phyloP scores from a whole-genome alignment of 2,797 vertebrate genomes.

The Orestias chungarensis region DNA sequence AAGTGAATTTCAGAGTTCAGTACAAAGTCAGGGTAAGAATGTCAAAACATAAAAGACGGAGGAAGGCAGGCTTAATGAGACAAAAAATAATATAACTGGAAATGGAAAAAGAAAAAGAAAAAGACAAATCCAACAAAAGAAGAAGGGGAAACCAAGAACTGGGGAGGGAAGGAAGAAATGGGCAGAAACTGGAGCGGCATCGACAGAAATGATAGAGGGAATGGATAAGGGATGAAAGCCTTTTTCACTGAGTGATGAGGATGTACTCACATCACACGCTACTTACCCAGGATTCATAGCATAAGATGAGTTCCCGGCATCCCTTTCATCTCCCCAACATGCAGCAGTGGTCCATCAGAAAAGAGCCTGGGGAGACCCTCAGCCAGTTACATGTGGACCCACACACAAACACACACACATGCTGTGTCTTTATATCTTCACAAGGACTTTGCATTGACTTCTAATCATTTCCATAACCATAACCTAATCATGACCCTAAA shows the following conservation, averaged over 20 bases:
- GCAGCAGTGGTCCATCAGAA: slow-evolving; percentile 68
- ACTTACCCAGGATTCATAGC: slow-evolving; percentile 77
- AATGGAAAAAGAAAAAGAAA: not conserved
- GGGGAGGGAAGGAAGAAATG: slow-evolving; percentile 42
- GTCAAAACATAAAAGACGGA: slow-evolving; percentile 8
- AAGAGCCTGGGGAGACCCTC: slow-evolving; percentile 61
- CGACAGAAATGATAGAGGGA: slow-evolving; percentile 61
- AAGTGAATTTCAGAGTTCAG: slow-evolving; percentile 8
- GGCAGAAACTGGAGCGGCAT: slow-evolving; percentile 27
- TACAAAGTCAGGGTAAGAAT: slow-evolving; percentile 1
- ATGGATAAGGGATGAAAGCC: slow-evolving; percentile 73
- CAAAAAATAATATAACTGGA: slow-evolving; percentile 20
- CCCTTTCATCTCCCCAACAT: slow-evolving; percentile 78
- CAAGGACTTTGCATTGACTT: too few relatives aligned
- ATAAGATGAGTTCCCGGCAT: slow-evolving; percentile 77
- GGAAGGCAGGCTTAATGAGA: slow-evolving; percentile 2
- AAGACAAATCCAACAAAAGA: slow-evolving; percentile 36
- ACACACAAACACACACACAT: slow-evolving; percentile 48
- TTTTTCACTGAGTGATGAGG: slow-evolving; percentile 69
- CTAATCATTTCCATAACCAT: too few relatives aligned
- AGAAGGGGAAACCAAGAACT: slow-evolving; percentile 28
- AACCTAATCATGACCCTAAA: too few relatives aligned
- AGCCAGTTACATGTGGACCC: slow-evolving; percentile 44
- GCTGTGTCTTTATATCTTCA: too few relatives aligned
- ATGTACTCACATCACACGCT: slow-evolving; percentile 74